A percentile compares a stretch with the other conserved stretches of the same genome.
phyloP scores from a whole-genome alignment of 2,888 invertebrate genomes.

The Dinocampus coccinellae region DNA sequence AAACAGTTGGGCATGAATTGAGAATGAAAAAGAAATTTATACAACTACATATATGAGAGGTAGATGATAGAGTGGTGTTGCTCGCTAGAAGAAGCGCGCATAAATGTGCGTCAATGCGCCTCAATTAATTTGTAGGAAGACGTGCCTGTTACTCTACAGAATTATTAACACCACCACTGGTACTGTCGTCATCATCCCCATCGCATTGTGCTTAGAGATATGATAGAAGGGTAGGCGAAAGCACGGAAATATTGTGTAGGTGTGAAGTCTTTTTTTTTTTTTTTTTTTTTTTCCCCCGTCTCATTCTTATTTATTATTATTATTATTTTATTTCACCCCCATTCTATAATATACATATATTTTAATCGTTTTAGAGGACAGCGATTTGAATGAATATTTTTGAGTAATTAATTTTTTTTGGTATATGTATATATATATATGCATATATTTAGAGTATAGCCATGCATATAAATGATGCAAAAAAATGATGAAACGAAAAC shows the following conservation, averaged over 20 bases:
- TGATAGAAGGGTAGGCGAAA: background rate
- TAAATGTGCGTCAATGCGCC: slow-evolving; percentile 52
- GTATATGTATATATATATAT: background rate
- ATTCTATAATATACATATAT: too few species aligned
- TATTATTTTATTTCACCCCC: background rate
- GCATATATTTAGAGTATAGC: too few species aligned
- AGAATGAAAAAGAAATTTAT: background rate
- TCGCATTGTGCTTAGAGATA: background rate
- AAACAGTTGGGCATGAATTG: background rate
- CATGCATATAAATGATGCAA: background rate
- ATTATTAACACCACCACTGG: background rate
- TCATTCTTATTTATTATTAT: background rate
- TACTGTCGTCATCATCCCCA: background rate
- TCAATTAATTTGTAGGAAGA: slow-evolving; percentile 58
- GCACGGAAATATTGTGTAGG: slow-evolving; percentile 1
- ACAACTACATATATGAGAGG: slow-evolving; percentile 7
- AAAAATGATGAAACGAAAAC: too few species aligned
- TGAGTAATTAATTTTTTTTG: background rate
- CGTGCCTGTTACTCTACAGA: slow-evolving; percentile 31
- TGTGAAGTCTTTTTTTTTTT: background rate
- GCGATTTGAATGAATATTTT: background rate
- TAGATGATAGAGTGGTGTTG: slow-evolving; percentile 14
- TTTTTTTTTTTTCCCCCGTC: background rate
- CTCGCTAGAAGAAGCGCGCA: slow-evolving; percentile 38
- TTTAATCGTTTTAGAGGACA: too few species aligned